phyloP scores from a whole-genome alignment of 2,888 invertebrate species.

The Cephalotes varians region DNA sequence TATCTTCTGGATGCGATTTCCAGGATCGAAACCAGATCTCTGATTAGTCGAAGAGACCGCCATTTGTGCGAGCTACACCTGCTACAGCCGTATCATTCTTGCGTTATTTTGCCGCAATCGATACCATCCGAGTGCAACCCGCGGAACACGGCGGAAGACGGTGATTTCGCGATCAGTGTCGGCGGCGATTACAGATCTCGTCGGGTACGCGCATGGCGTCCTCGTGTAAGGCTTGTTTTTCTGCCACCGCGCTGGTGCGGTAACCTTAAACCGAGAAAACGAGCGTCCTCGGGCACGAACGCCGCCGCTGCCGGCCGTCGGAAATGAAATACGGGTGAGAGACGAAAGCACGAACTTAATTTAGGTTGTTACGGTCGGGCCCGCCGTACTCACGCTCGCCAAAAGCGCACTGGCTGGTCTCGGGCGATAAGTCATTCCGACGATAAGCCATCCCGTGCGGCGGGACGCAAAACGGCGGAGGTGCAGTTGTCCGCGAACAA shows the following conservation, averaged over 20 bases:
- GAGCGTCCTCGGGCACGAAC: slow-evolving; percentile 47
- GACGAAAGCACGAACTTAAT: slow-evolving; percentile 78
- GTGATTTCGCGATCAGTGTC: slow-evolving; percentile 43
- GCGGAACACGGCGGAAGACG: slow-evolving; percentile 39
- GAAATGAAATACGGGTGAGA: slow-evolving; percentile 80
- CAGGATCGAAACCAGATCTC: slow-evolving; percentile 10
- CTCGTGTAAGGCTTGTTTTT: slow-evolving; percentile 11
- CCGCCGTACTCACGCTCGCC: slow-evolving; percentile 62
- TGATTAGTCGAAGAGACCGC: slow-evolving; percentile 21
- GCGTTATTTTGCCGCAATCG: slow-evolving; percentile 22
- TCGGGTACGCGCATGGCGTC: neutral
- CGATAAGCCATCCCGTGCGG: slow-evolving; percentile 77
- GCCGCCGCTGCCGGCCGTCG: slow-evolving; percentile 52
- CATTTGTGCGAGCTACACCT: neutral
- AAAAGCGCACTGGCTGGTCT: slow-evolving; percentile 69
- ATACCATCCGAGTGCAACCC: neutral
- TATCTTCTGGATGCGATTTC: neutral
- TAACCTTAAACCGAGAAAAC: slow-evolving; percentile 66
- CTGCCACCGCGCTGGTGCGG: slow-evolving; percentile 43
- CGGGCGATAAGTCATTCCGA: slow-evolving; percentile 83
- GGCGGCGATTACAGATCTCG: slow-evolving; percentile 63
- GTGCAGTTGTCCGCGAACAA: slow-evolving; percentile 59
- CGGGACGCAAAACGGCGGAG: slow-evolving; percentile 68
- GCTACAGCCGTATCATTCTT: slow-evolving; percentile 18
- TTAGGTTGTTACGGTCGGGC: slow-evolving; percentile 74